A percentile compares a stretch with the other conserved stretches of the same genome.
Evolutionary conservation across 2,113 vertebrate species (phyloP).

Genomic region (Catagonus wagneri): DNA sequence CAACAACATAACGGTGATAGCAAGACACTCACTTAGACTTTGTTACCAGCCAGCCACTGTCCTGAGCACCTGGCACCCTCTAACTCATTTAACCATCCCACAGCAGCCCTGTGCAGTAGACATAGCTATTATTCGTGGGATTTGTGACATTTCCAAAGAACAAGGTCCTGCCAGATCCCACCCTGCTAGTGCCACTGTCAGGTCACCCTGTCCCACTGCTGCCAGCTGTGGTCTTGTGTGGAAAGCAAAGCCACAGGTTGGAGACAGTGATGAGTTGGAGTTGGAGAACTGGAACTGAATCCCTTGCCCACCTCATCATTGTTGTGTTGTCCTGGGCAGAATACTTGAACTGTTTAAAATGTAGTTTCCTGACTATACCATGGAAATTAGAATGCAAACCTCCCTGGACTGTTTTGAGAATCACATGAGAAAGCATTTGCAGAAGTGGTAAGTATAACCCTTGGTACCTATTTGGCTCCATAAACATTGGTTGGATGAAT

Average conservation of each 20-base stretch:
- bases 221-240: background rate
- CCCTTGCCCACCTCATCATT: background rate
- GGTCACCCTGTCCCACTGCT: background rate
- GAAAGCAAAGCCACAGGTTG: background rate
- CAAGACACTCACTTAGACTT: background rate
- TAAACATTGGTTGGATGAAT: background rate
- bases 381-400: slow-evolving; percentile 37
- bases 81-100: background rate
- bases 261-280: background rate
- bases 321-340: slow-evolving; percentile 21
- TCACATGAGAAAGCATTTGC: background rate
- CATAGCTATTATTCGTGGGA: background rate
- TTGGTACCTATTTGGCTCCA: background rate
- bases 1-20: background rate
- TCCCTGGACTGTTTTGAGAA: background rate
- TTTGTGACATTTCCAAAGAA: background rate
- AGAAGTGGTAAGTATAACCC: background rate
- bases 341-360: slow-evolving; percentile 28
- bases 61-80: background rate
- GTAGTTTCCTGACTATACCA: background rate
- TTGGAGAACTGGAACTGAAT: background rate
- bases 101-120: background rate
- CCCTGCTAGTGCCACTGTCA: background rate
- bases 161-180: background rate
- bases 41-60: background rate